Conservation (phyloP, 2,888 invertebrate species). For the Blomia tropicalis region DNA sequence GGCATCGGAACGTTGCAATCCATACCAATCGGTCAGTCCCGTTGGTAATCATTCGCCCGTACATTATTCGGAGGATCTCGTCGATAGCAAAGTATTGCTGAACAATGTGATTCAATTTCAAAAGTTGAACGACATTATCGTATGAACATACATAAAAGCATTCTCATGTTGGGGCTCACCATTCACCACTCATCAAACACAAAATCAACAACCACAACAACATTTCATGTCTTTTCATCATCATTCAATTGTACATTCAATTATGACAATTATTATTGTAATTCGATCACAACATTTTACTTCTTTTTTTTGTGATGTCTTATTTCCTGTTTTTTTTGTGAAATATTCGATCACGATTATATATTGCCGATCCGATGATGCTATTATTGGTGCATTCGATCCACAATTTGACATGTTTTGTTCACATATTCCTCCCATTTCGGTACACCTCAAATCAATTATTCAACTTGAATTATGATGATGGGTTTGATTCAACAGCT, state of each 20-base stretch:
- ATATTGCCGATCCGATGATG: not conserved
- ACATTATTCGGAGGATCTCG: conserved; percentile 10
- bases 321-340: not conserved
- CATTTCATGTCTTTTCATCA: no score
- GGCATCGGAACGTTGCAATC: not conserved
- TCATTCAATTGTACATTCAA: no score
- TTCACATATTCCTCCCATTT: no score
- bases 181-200: no score
- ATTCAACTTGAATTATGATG: no score
- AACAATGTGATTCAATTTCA: conserved; percentile 16
- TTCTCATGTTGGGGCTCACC: no score
- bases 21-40: not conserved
- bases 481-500: not conserved
- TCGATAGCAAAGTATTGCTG: conserved; percentile 13
- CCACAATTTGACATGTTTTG: no score
- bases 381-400: not conserved
- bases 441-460: no score
- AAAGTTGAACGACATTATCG: conserved; percentile 16
- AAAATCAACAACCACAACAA: no score
- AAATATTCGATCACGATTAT: no score
- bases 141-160: not conserved
- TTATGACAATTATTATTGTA: not conserved
- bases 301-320: not conserved
- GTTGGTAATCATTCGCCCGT: not conserved
- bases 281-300: no score